These are phyloP conservation scores for Steinernema khuongi DNA, from an alignment of 1,140 invertebrate species.

Conservation along the genomic window DNA sequence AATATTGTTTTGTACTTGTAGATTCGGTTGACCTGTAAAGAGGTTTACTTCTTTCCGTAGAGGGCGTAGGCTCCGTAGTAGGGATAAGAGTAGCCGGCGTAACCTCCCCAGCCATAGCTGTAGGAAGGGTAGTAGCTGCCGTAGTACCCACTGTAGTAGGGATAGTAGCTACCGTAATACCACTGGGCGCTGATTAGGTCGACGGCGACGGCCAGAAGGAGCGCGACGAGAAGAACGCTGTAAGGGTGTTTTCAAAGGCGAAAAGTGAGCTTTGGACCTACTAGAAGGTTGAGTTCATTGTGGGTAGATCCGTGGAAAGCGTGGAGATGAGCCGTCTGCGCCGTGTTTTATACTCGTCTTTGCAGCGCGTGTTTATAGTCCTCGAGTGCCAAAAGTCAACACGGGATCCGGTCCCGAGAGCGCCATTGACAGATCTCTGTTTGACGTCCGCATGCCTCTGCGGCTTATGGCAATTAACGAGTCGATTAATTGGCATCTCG, in stretches of 20 bases:
- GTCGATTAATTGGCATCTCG: slow-evolving; percentile 5
- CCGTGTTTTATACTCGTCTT: neutral
- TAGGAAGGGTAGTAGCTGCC: neutral
- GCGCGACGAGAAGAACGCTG: neutral
- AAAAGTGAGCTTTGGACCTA: neutral
- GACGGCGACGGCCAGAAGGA: neutral
- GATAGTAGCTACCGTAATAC: neutral
- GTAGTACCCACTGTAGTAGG: neutral
- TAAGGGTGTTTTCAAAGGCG: neutral
- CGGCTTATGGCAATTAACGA: neutral
- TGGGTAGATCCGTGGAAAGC: neutral
- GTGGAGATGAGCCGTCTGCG: neutral
- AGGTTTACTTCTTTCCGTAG: slow-evolving; percentile 11
- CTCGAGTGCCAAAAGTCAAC: slow-evolving; percentile 5
- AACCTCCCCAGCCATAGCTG: neutral
- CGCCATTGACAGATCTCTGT: slow-evolving; percentile 10
- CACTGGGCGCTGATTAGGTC: slow-evolving; percentile 7
- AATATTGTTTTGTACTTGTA: too few relatives aligned
- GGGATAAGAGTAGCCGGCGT: too few relatives aligned
- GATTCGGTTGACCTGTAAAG: too few relatives aligned
- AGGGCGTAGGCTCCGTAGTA: neutral
- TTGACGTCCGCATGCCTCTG: neutral
- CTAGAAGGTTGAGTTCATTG: neutral
- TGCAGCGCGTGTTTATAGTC: neutral
- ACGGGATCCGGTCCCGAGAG: neutral